phyloP scores from a whole-genome alignment of 1,140 invertebrate genomes.

The Sycophila sp. region DNA sequence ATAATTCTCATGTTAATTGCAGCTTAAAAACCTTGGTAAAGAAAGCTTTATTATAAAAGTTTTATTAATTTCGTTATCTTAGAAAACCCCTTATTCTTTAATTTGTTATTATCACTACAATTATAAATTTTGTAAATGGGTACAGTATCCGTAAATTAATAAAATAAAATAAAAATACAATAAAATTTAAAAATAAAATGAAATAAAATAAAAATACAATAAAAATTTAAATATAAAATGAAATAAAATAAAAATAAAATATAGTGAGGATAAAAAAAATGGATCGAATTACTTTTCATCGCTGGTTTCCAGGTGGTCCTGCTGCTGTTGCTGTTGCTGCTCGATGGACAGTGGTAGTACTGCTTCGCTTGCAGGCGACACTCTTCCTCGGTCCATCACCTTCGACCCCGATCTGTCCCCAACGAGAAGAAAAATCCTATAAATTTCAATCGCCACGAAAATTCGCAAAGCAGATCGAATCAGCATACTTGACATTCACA shows the following conservation, averaged over 20 bases:
- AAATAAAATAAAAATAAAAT: too few relatives aligned
- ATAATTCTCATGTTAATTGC: too few relatives aligned
- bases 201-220: background rate
- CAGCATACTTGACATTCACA: background rate
- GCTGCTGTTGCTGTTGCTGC: constrained; percentile 47
- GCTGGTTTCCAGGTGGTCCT: constrained; percentile 62
- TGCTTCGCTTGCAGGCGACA: constrained; percentile 71
- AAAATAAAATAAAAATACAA: background rate
- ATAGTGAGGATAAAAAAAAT: too few relatives aligned
- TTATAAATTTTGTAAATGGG: background rate
- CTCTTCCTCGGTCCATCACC: constrained; percentile 72
- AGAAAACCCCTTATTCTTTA: background rate
- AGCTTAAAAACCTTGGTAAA: too few relatives aligned
- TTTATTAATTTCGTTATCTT: too few relatives aligned
- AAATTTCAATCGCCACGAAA: too few relatives aligned
- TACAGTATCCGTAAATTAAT: too few relatives aligned
- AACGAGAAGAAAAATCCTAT: constrained; percentile 41
- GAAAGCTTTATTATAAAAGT: too few relatives aligned
- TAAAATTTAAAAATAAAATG: background rate
- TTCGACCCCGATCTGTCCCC: constrained; percentile 74
- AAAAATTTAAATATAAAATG: too few relatives aligned
- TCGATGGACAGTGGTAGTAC: constrained; percentile 58
- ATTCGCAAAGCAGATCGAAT: too few relatives aligned
- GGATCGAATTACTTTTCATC: constrained; percentile 70
- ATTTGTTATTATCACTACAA: background rate